Conservation (phyloP, 2,888 invertebrate species). For the Agrotis segetum region DNA sequence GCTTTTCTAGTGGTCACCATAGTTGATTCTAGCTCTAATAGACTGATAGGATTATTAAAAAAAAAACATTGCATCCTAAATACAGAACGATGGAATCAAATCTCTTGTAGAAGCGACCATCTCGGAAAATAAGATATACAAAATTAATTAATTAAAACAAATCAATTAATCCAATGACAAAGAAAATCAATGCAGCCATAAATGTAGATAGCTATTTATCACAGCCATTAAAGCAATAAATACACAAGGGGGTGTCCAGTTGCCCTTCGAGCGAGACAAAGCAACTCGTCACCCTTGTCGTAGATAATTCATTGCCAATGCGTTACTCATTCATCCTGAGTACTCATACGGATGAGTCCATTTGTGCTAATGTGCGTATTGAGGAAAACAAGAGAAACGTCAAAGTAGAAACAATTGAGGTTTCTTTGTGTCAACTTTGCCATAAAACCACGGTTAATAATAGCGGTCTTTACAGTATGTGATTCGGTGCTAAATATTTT, state of each 20-base stretch:
- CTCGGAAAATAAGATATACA: neutral
- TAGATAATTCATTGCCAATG: conserved; percentile 29
- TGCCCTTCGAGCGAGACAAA: conserved; percentile 17
- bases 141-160: neutral
- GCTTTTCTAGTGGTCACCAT: too few species aligned
- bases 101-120: neutral
- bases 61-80: neutral
- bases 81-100: neutral
- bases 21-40: too few species aligned
- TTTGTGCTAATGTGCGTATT: neutral
- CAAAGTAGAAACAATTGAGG: neutral
- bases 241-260: conserved; percentile 21
- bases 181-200: conserved; percentile 12
- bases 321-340: conserved; percentile 25
- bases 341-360: neutral
- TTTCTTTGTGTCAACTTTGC: too few species aligned
- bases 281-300: conserved; percentile 8
- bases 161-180: conserved; percentile 6
- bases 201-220: conserved; percentile 6
- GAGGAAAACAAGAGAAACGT: neutral
- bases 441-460: too few species aligned
- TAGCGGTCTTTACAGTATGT: too few species aligned
- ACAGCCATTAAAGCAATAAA: conserved; percentile 33
- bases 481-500: too few species aligned
- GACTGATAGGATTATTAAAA: too few species aligned